Evolutionary conservation across 2,888 invertebrate genomes (phyloP), one percentile per base, ranked within the genome.

Genomic region (Slavum lentiscoides): DNA sequence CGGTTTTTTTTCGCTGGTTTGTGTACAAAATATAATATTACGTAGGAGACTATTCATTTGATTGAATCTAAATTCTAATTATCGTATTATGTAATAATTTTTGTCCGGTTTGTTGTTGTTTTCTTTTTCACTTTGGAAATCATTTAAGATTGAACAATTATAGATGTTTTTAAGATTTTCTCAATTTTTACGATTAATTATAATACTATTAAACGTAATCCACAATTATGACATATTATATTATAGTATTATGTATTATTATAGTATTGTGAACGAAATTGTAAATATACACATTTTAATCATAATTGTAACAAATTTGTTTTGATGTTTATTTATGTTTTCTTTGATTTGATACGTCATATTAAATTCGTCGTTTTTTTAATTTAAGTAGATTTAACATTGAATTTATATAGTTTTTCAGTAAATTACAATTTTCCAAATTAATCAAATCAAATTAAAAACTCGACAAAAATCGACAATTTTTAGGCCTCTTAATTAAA

Each of bases 281-380:
- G 75, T 76, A 67, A 76, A 68, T 76, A 76, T 76, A 68, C 23
- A 76, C 30, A n/a, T 76, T 76, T 76, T 76, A 67, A 76, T 30
- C 68, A 49, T 76, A 59, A 49, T 49, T 49, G 11, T 59, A 66
- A 74, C 21, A 58, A 67, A 49, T 59, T 59, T 58, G 67, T 76
- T 67, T 19, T 49, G 13, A 3, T 49, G 58, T 43, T 58, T 67
- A 23, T 58, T 21, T 67, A 19, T 15, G 43, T 67, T 67, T 58
- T 69, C 55, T 55, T 55, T 55, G 19, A 69, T 30, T 55, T 69
- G 55, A 69, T 19, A 69, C 49, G 49, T 30, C 30, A 55, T 69
- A 53, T 30, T 68, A 9, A 49, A 11, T 49, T 49, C 11, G 15
- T 49, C 7, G 1, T 49, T 9, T 49, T 49, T 49, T 49, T 13